Conservation (phyloP, 1,140 invertebrate species). For the Philotrypesis tridentata region DNA sequence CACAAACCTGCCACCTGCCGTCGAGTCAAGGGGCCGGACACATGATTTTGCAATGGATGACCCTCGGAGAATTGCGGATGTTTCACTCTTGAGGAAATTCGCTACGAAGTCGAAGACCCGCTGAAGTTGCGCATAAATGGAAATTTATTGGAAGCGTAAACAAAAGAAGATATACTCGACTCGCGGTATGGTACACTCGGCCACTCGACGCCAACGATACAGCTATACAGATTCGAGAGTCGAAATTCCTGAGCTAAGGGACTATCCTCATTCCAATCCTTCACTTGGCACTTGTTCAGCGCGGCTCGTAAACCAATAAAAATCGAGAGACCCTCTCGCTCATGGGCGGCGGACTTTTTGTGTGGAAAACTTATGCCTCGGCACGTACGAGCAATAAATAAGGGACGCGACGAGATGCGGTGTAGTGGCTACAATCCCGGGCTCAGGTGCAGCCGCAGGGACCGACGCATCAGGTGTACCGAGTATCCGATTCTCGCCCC, state of each 20-base stretch:
- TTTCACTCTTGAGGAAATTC: too few species aligned
- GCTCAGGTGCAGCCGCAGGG: not conserved
- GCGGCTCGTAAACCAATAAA: not conserved
- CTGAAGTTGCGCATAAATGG: too few species aligned
- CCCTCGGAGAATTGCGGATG: not conserved
- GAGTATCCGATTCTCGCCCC: not conserved
- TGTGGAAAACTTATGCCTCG: not conserved
- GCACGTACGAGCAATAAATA: not conserved
- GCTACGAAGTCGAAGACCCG: too few species aligned
- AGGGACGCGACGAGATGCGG: not conserved
- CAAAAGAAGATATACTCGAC: too few species aligned
- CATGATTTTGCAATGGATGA: not conserved
- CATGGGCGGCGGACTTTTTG: not conserved
- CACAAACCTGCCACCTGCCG: not conserved
- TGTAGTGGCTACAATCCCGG: not conserved
- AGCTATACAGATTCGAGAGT: too few species aligned
- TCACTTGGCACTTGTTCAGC: not conserved
- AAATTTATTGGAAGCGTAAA: too few species aligned
- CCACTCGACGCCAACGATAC: too few species aligned
- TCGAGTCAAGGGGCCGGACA: constrained; percentile 1
- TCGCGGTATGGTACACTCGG: too few species aligned
- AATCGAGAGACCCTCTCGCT: not conserved
- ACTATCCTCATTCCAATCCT: not conserved
- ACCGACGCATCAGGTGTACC: not conserved
- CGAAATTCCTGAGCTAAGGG: too few species aligned